Evolutionary conservation across 2,113 vertebrate genomes (phyloP), one percentile per base, ranked within the genome.

Genomic region (Steatornis caripensis): DNA sequence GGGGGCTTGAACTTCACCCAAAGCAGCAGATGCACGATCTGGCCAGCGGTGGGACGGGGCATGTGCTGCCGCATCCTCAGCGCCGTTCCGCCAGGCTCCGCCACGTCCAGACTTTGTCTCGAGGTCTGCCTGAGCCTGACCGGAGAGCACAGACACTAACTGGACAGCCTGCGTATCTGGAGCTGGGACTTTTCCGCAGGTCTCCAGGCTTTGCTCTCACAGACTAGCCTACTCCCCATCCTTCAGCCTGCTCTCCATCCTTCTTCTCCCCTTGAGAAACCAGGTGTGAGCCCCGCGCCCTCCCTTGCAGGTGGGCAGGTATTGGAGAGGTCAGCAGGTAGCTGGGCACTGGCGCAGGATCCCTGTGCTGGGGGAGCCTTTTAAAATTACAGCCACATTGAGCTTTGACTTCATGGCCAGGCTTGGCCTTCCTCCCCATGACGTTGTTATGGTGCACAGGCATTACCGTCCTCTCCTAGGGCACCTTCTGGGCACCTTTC

Each of bases 401-500:
- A 60, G 11, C 26, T 68, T 60, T 10, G 54, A 32, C 27, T 62
- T 61, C 22, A 34, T 10, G 74, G 6, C 46, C 34, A 34, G 39
- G 75, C 55, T 37, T 46, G 55, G 27, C 27, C 46, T 61, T 32
- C 37, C 46, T 37, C 53, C 37, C 27, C 2, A 3, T 27, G 39
- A 20, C 5, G 41, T 5, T 54, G 37, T 11, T n/a, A 2, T 2
- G 17, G 62, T 7, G 16, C 8, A 2, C 23, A 24, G 9, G n/a
- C 15, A 12, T 14, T 13, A 27, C n/a, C 46, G 57, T 5, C 76
- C 60, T 23, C 46, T 45, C 37, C 53, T 6, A 34, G 9, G 45
- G 6, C 32, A 37, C 45, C 23, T 55, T 5, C 60, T 27, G 43
- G 32, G 55, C 64, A 55, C 64, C 39, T 48, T 49, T 7, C 13